Evolutionary conservation across 2,113 vertebrate species (phyloP).

Genomic region (Tachuris rubrigastra): DNA sequence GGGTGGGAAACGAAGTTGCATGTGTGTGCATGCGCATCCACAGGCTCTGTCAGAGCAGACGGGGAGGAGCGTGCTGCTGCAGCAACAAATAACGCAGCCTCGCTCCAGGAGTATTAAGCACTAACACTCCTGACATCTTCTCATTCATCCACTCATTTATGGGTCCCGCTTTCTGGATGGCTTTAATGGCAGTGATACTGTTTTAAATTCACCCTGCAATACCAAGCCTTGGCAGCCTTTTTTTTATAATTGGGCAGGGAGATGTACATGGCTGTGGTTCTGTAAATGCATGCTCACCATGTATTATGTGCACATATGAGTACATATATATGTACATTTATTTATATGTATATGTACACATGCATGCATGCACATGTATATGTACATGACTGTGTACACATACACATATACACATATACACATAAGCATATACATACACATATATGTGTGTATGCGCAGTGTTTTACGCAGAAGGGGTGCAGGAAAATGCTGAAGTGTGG

Average conservation of each 20-base stretch:
- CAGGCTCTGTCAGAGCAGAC: not conserved
- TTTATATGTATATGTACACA: not conserved
- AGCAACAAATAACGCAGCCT: conserved; percentile 36
- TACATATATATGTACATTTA: rapidly evolving
- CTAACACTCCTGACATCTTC: conserved; percentile 24
- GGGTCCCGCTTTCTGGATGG: not conserved
- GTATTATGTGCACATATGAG: not conserved
- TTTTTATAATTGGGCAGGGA: not conserved
- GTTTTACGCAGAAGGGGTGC: not conserved
- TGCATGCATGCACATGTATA: no score
- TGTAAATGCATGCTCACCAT: not conserved
- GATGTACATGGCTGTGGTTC: not conserved
- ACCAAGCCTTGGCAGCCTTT: not conserved
- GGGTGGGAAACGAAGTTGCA: not conserved
- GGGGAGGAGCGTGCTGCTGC: not conserved
- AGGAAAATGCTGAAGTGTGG: not conserved
- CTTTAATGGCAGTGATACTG: not conserved
- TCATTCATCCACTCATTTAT: conserved; percentile 40
- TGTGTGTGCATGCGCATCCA: rapidly evolving
- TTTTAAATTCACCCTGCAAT: conserved; percentile 19
- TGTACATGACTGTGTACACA: rapidly evolving
- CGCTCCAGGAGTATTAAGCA: not conserved
- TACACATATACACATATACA: rapidly evolving
- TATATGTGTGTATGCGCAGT: no score
- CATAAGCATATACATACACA: rapidly evolving